Base-by-base conservation (phyloP, 2,113 vertebrate genomes). In the Hyla sarda region DNA sequence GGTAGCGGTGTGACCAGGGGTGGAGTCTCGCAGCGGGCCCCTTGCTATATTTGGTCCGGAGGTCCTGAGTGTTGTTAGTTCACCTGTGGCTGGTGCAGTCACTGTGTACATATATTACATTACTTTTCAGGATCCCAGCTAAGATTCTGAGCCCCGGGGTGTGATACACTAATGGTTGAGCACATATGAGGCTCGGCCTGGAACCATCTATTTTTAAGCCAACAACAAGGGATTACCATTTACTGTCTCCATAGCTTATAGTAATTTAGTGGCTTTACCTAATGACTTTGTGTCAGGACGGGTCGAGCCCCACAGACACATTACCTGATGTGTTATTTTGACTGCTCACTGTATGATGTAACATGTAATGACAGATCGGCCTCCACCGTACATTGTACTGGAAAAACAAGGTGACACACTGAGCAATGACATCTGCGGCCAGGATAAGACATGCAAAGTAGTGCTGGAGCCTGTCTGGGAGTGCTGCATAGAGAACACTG, bases 151-250 rank as follows among this genome's bases (percentile, higher is more conserved):
- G 52, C 37, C n/a, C 21, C 28, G 34, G 54, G 45, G 16, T 62
- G 54, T 45, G 54, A 80, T 45, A 60, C 34, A 45, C 45, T 76
- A 25, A 50, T 76, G 5, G 73, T 52, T 76, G 7, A 1, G n/a
- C 77, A 37, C 50, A 79, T 32, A 79, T 79, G 52, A 79, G 23
- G 30, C 30, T 58, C 52, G 19, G 76, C 76, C 77, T n/a, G 54
- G 41, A 34, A 60, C 30, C 32, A 21, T 62, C 77, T 80, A 80
- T 60, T 25, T 80, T 58, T 79, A 79, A 79, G 76, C 78, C 41
- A 1, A 69, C 45, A 82, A 82, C 60, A 69, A 69, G 60, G 60
- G 79, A 82, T 82, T 82, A 65, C 16, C 37, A 48, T 82, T 48
- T 25, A 30, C 60, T 67, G 79, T 82, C 79, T 62, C 23, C 14